These are phyloP conservation scores for Drosophila repletoides DNA, from an alignment of 1,140 invertebrate species.

Conservation along the genomic window DNA sequence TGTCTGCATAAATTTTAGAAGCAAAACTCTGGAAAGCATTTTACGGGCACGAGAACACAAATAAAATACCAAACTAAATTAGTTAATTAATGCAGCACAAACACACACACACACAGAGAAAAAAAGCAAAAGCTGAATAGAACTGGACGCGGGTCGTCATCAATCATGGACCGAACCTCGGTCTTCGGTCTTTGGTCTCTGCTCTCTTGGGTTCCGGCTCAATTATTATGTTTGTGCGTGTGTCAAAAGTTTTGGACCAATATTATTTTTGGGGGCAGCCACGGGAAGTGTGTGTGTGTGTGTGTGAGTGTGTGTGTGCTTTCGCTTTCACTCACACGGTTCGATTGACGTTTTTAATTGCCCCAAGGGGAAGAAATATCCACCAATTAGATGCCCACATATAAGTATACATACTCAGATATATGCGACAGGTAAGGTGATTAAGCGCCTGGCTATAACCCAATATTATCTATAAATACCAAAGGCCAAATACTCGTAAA, in stretches of 20 bases:
- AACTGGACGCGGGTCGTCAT: slow-evolving; percentile 56
- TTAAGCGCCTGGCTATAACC: slow-evolving; percentile 50
- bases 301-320: too few species aligned
- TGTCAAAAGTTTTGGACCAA: slow-evolving; percentile 47
- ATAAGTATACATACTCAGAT: neutral
- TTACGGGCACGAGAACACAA: slow-evolving; percentile 41
- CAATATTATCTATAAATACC: slow-evolving; percentile 71
- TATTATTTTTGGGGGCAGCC: neutral
- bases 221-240: slow-evolving; percentile 49
- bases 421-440: slow-evolving; percentile 51
- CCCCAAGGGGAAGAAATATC: slow-evolving; percentile 56
- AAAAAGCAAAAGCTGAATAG: slow-evolving; percentile 12
- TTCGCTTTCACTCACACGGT: slow-evolving; percentile 56
- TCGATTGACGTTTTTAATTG: slow-evolving; percentile 62
- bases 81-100: slow-evolving; percentile 71
- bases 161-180: slow-evolving; percentile 58
- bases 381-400: slow-evolving; percentile 75
- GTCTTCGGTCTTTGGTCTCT: neutral
- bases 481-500: slow-evolving; percentile 56
- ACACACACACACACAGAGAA: too few species aligned
- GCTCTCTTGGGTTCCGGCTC: slow-evolving; percentile 33
- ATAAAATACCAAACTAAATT: slow-evolving; percentile 68
- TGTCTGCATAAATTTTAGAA: slow-evolving; percentile 55
- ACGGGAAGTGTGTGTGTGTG: slow-evolving; percentile 24
- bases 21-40: slow-evolving; percentile 16